A percentile compares a stretch with the other conserved stretches of the same genome.
phyloP scores from a whole-genome alignment of 2,888 invertebrate genomes.

The Spilosoma lubricipeda region DNA sequence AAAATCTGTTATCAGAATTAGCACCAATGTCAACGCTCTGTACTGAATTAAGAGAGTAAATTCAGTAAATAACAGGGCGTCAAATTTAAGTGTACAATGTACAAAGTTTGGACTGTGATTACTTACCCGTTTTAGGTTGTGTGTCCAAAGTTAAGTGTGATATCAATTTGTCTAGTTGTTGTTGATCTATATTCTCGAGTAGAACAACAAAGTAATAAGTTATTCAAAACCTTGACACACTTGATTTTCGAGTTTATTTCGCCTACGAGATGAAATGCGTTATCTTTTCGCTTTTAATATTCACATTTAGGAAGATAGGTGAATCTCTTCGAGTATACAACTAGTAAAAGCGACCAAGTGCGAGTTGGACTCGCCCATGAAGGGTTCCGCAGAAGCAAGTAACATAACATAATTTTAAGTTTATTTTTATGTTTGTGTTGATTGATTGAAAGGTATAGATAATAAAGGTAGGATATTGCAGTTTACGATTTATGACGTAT shows the following conservation, averaged over 20 bases:
- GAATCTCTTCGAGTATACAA: too few relatives aligned
- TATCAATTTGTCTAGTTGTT: neutral
- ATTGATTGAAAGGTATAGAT: too few relatives aligned
- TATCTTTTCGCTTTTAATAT: neutral
- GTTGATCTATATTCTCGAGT: neutral
- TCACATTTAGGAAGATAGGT: too few relatives aligned
- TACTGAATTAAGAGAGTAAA: neutral
- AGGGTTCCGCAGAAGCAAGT: too few relatives aligned
- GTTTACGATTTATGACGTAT: too few relatives aligned
- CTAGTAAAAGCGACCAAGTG: too few relatives aligned
- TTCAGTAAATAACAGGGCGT: neutral
- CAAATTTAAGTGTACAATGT: slow-evolving; percentile 1
- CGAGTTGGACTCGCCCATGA: too few relatives aligned
- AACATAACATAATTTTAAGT: too few relatives aligned
- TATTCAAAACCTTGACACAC: neutral
- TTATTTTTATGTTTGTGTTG: too few relatives aligned
- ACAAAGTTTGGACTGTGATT: neutral
- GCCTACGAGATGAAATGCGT: neutral
- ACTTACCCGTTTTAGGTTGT: neutral
- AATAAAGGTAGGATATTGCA: too few relatives aligned
- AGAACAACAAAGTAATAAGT: neutral
- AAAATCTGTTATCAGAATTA: too few relatives aligned
- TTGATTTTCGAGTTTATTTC: neutral
- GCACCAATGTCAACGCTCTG: neutral
- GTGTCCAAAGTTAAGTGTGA: neutral